phyloP scores from a whole-genome alignment of 2,797 vertebrate species.

The Alosa sapidissima region DNA sequence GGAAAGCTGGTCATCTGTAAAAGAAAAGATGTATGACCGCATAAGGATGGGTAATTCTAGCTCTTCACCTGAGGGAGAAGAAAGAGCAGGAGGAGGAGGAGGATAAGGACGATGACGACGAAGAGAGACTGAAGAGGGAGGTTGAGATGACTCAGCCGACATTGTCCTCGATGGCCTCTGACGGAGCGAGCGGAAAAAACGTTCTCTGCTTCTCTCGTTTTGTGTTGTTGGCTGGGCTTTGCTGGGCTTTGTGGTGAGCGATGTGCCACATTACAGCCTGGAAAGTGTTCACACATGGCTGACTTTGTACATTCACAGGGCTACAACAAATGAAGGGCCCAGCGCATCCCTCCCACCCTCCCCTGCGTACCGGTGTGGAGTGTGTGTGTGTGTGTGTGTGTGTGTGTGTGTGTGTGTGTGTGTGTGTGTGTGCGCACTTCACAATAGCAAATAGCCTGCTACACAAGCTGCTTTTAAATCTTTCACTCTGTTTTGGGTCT shows the following conservation, averaged over 20 bases:
- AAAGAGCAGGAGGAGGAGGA: background rate
- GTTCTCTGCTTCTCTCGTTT: conserved; percentile 23
- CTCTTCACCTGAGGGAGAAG: conserved; percentile 57
- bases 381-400: background rate
- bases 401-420: too few relatives aligned
- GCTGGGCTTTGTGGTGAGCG: background rate
- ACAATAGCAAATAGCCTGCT: background rate
- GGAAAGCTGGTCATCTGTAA: conserved; percentile 75
- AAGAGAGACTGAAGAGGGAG: conserved; percentile 41
- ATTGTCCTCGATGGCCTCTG: conserved; percentile 49
- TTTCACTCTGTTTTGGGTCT: background rate
- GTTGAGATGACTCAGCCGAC: conserved; percentile 57
- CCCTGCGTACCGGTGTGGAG: background rate
- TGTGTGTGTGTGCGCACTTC: background rate
- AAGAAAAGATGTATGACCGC: conserved; percentile 77
- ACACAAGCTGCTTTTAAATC: background rate
- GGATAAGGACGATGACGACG: background rate
- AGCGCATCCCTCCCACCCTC: background rate
- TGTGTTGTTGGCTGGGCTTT: background rate
- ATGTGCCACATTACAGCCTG: conserved; percentile 9
- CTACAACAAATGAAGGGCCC: background rate
- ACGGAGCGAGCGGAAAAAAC: background rate
- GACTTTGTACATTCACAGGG: background rate
- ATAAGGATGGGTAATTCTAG: conserved; percentile 72
- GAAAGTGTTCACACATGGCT: conserved; percentile 4